Conservation (phyloP, 2,113 vertebrate genomes). For the Istiophorus platypterus region DNA sequence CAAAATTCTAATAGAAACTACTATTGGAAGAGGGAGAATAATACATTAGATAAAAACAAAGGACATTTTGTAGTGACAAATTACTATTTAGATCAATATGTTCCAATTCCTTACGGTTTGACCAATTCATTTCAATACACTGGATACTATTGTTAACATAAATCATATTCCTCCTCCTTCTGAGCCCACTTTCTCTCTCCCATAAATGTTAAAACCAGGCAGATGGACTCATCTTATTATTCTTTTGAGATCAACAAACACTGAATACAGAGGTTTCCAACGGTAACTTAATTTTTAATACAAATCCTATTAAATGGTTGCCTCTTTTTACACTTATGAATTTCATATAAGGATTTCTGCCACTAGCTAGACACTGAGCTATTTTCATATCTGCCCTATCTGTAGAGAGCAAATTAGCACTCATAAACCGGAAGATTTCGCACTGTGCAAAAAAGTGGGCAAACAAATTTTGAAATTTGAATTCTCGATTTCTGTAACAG, state of each 20-base stretch:
- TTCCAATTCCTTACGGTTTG: no score
- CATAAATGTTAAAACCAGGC: no score
- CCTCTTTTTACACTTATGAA: background rate
- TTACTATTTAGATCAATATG: no score
- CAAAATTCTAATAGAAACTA: no score
- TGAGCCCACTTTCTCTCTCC: no score
- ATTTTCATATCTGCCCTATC: slow-evolving; percentile 15
- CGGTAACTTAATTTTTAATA: background rate
- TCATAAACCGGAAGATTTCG: background rate
- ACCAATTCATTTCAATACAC: no score
- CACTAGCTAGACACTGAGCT: background rate
- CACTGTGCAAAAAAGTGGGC: slow-evolving; percentile 8
- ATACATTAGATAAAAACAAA: no score
- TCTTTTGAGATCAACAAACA: background rate
- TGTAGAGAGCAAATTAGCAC: slow-evolving; percentile 10
- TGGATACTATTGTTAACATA: no score
- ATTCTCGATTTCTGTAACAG: slow-evolving; percentile 1
- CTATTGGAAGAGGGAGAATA: no score
- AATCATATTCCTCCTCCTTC: no score
- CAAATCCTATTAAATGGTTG: slow-evolving; percentile 2
- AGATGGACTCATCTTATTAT: background rate
- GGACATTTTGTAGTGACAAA: no score
- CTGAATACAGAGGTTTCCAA: background rate
- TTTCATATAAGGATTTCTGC: slow-evolving; percentile 6
- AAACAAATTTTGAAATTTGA: slow-evolving; percentile 14